These are phyloP conservation scores for Coenonympha arcania DNA, from an alignment of 2,888 invertebrate genomes.

Conservation along the genomic window DNA sequence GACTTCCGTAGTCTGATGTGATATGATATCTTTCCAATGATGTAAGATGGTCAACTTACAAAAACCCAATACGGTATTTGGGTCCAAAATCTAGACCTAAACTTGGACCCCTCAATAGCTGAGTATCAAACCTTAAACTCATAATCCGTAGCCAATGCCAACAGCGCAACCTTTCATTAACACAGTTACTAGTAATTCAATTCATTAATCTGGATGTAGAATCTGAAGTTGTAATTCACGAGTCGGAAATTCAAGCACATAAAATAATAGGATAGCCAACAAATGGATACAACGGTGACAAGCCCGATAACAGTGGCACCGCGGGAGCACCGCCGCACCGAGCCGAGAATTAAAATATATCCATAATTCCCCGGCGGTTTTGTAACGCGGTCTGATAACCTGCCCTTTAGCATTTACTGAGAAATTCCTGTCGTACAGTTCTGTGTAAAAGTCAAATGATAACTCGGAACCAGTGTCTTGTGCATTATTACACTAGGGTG, in stretches of 20 bases:
- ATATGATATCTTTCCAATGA: no score
- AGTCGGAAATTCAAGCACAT: slow-evolving; percentile 9
- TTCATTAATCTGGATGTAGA: not conserved
- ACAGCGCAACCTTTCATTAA: no score
- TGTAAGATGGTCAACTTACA: no score
- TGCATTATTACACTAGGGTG: no score
- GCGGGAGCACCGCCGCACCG: slow-evolving; percentile 6
- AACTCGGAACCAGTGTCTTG: not conserved
- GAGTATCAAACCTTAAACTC: no score
- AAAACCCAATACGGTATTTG: no score
- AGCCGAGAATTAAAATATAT: slow-evolving; percentile 27
- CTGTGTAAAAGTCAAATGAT: slow-evolving; percentile 16
- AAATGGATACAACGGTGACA: slow-evolving; percentile 15
- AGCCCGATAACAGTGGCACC: slow-evolving; percentile 13
- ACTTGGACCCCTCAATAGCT: no score
- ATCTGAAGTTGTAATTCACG: not conserved
- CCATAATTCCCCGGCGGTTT: slow-evolving; percentile 33
- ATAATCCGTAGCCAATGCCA: no score
- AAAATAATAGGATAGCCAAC: slow-evolving; percentile 14
- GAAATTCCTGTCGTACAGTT: slow-evolving; percentile 33
- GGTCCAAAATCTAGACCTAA: no score
- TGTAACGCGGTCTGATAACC: slow-evolving; percentile 34
- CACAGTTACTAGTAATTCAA: not conserved
- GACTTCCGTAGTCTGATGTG: no score
- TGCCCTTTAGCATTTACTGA: slow-evolving; percentile 32